Percentiles rank a stretch among this genome's conserved stretches.
phyloP scores from a whole-genome alignment of 2,113 vertebrate genomes.

The Furnarius figulus region DNA sequence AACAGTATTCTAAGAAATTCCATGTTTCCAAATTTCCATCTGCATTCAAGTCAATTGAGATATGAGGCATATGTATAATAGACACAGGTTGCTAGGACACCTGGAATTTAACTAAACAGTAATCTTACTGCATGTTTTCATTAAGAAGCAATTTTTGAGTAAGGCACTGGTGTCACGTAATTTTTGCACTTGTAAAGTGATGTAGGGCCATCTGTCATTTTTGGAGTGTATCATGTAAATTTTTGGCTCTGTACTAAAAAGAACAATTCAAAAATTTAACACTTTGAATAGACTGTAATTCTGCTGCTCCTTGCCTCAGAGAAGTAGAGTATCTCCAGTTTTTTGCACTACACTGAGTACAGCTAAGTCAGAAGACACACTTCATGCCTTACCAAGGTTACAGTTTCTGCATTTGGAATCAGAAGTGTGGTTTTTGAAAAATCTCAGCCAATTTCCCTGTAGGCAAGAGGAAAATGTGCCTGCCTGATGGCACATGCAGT shows the following conservation, averaged over 20 bases:
- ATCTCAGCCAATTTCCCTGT: neutral
- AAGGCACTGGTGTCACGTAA: neutral
- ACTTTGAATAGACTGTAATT: neutral
- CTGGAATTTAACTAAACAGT: neutral
- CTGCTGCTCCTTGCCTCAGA: neutral
- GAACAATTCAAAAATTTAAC: neutral
- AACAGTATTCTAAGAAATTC: slow-evolving; percentile 32
- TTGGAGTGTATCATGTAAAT: neutral
- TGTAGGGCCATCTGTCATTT: neutral
- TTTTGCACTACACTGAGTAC: neutral
- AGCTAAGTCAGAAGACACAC: neutral
- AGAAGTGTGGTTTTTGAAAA: neutral
- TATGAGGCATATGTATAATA: neutral
- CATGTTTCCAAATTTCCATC: slow-evolving; percentile 20
- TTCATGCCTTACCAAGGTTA: neutral
- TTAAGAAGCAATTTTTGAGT: neutral
- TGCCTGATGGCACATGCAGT: neutral
- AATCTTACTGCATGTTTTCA: neutral
- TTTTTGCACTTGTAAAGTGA: neutral
- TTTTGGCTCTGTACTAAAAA: neutral
- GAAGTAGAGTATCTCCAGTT: neutral
- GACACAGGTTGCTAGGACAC: neutral
- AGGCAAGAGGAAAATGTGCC: neutral
- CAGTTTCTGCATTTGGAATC: neutral
- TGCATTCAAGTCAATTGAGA: neutral